Evolutionary conservation across 2,113 vertebrate genomes (phyloP).

Genomic region (Vulpes lagopus): DNA sequence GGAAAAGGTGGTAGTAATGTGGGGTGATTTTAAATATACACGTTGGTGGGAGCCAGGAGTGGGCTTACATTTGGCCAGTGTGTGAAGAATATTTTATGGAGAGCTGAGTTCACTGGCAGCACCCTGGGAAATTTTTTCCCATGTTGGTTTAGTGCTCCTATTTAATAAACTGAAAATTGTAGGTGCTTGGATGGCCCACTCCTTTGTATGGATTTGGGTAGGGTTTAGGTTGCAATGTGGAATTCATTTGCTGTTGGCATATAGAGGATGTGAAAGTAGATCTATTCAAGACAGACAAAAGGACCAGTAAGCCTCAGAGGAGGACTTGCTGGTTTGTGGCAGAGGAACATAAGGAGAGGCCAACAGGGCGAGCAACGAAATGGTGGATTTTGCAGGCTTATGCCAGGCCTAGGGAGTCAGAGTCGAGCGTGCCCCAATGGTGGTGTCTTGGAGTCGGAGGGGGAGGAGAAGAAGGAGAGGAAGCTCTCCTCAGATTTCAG

Average conservation of each 20-base stretch:
- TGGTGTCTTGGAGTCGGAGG: not conserved
- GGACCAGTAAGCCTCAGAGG: not conserved
- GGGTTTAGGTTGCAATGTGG: not conserved
- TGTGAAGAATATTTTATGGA: not conserved
- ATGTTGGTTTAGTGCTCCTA: not conserved
- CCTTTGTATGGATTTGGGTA: not conserved
- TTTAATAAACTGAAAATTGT: not conserved
- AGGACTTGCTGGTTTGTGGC: not conserved
- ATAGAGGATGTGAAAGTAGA: not conserved
- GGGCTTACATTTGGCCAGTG: not conserved
- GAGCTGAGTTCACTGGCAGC: not conserved
- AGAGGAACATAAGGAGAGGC: not conserved
- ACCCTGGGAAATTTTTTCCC: not conserved
- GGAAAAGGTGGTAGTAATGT: accelerated
- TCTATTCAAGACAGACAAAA: not conserved
- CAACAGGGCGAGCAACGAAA: not conserved
- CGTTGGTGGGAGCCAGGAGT: not conserved
- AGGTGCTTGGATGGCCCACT: not conserved
- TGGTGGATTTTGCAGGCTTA: not conserved
- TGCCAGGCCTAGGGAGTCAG: not conserved
- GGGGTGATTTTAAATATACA: not conserved
- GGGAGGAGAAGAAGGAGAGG: not conserved
- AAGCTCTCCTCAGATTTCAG: not conserved
- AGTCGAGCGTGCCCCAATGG: not conserved
- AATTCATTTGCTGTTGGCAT: not conserved